Evolutionary conservation across 2,113 vertebrate genomes (phyloP).

Genomic region (Trogon melanurus): DNA sequence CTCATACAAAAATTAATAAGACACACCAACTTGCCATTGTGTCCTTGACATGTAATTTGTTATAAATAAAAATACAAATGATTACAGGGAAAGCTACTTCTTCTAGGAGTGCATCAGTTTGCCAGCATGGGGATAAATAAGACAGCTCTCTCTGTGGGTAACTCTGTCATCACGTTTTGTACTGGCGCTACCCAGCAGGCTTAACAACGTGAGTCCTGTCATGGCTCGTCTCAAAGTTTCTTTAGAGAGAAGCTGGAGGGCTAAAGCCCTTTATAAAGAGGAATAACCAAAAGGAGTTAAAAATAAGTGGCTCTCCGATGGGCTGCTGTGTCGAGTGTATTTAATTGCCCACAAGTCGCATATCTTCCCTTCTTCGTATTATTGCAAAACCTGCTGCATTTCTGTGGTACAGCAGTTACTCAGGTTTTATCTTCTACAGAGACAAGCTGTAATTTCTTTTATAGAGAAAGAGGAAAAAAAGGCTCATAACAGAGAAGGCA

Average conservation of each 20-base stretch:
- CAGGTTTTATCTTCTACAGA: conserved; percentile 60
- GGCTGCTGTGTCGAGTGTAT: not conserved
- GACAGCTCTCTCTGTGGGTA: conserved; percentile 57
- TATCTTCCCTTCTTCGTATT: not conserved
- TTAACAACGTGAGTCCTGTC: conserved; percentile 29
- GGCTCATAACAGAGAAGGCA: conserved; percentile 27
- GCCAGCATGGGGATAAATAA: conserved; percentile 55
- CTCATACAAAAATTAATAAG: conserved; percentile 54
- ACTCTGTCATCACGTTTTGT: conserved; percentile 45
- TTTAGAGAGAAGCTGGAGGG: conserved; percentile 31
- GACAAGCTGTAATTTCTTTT: conserved; percentile 60
- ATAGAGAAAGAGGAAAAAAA: not conserved
- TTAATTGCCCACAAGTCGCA: conserved; percentile 45
- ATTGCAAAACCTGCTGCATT: conserved; percentile 54
- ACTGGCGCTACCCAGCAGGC: conserved; percentile 3
- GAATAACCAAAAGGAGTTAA: conserved; percentile 34
- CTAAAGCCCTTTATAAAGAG: conserved; percentile 13
- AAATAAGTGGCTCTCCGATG: not conserved
- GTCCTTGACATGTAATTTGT: conserved; percentile 64
- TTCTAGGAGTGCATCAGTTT: conserved; percentile 59
- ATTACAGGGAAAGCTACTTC: conserved; percentile 40
- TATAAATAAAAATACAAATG: conserved; percentile 71
- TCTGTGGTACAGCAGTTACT: conserved; percentile 38
- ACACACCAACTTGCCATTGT: conserved; percentile 36
- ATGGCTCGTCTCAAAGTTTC: conserved; percentile 41